Conservation (phyloP, 2,113 vertebrate genomes). For the Porphyrio hochstetteri region DNA sequence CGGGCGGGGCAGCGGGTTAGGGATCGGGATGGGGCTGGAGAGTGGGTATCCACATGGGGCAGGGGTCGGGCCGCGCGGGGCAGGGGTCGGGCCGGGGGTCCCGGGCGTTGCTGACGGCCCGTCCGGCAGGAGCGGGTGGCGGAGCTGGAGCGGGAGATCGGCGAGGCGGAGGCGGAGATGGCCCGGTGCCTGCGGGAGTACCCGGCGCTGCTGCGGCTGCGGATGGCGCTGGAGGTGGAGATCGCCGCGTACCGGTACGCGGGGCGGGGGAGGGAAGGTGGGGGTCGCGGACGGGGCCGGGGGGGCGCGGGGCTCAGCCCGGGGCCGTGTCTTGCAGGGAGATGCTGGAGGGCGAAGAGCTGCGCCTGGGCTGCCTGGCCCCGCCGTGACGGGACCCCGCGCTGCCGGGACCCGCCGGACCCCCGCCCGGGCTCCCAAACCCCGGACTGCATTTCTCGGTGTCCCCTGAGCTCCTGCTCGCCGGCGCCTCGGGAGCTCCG, state of each 20-base stretch:
- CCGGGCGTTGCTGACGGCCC: not conserved
- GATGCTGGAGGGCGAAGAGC: conserved; percentile 86
- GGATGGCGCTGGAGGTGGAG: conserved; percentile 22
- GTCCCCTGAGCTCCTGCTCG: not conserved
- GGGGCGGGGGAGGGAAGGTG: not conserved
- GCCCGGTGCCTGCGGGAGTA: conserved; percentile 55
- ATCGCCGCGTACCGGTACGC: conserved; percentile 59
- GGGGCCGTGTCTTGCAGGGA: conserved; percentile 70
- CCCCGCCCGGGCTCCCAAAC: not conserved
- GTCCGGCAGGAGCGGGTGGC: conserved; percentile 74
- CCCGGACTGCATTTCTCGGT: not conserved
- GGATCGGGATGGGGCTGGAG: not conserved
- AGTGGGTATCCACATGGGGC: too few species aligned
- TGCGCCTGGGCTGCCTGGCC: conserved; percentile 78
- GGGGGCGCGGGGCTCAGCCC: not conserved
- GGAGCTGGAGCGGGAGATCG: conserved; percentile 79
- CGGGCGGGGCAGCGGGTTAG: not conserved
- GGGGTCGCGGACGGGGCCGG: not conserved
- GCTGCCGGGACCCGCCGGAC: not conserved
- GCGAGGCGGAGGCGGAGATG: conserved; percentile 83
- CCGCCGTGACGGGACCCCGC: not conserved
- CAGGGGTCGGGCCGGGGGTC: too few species aligned
- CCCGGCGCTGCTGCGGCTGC: conserved; percentile 55
- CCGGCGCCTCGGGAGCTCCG: not conserved
- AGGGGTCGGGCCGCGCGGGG: not conserved